These are phyloP conservation scores for Xenotilapia flavipinnis DNA, from an alignment of 2,113 vertebrate genomes.

Conservation along the genomic window DNA sequence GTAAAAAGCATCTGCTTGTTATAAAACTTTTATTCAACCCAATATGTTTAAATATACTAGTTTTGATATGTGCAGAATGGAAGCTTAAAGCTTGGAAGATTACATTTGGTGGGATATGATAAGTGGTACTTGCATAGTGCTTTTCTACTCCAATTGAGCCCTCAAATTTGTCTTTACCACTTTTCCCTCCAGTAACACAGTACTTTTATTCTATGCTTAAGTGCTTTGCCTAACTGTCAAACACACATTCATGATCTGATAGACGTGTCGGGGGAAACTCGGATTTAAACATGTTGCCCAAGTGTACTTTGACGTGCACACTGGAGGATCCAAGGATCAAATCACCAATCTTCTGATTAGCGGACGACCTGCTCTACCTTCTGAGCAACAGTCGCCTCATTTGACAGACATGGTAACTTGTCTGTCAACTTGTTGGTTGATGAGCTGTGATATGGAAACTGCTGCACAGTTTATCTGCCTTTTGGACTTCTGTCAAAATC, in stretches of 20 bases:
- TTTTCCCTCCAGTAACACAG: neutral
- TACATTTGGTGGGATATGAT: neutral
- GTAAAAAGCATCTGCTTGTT: neutral
- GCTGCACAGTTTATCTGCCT: neutral
- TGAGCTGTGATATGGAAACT: neutral
- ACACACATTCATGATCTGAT: neutral
- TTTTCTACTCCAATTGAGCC: neutral
- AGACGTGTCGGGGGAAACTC: neutral
- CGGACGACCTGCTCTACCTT: neutral
- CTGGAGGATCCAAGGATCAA: neutral
- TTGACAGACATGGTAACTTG: neutral
- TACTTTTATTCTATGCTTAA: neutral
- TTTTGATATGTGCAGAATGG: neutral
- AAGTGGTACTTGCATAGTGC: neutral
- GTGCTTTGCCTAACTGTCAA: neutral
- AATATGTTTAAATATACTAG: neutral
- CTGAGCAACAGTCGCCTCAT: neutral
- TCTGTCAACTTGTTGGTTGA: neutral
- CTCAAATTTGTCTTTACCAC: neutral
- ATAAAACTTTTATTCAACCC: neutral
- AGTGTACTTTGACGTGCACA: neutral
- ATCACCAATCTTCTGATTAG: neutral
- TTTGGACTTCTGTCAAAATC: neutral
- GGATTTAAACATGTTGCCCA: neutral
- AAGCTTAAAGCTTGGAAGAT: neutral